These are phyloP conservation scores for Electrophaes corylata DNA, from an alignment of 2,888 invertebrate genomes.

Conservation along the genomic window DNA sequence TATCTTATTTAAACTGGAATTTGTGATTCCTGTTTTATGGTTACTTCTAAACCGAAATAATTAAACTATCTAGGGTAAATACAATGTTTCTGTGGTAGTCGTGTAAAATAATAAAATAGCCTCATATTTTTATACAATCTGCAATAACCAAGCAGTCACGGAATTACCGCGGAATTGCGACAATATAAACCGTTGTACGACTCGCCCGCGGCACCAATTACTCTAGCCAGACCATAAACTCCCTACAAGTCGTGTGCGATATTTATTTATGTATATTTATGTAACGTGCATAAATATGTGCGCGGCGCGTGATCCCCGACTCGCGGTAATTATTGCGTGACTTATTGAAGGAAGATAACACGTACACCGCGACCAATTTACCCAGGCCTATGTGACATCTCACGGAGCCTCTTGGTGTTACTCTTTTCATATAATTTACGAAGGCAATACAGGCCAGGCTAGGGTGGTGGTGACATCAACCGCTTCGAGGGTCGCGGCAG, in stretches of 20 bases:
- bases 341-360: conserved; percentile 82
- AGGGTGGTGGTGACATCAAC: conserved; percentile 56
- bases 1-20: too few relatives aligned
- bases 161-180: conserved; percentile 43
- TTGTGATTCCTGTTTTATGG: too few relatives aligned
- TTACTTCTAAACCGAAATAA: too few relatives aligned
- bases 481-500: conserved; percentile 70
- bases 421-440: conserved; percentile 22
- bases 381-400: conserved; percentile 47
- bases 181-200: conserved; percentile 43
- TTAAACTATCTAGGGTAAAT: neutral
- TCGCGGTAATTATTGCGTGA: conserved; percentile 82
- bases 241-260: conserved; percentile 65
- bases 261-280: conserved; percentile 73
- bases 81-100: conserved; percentile 5
- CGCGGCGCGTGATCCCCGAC: conserved; percentile 71
- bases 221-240: conserved; percentile 57
- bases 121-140: conserved; percentile 23
- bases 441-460: conserved; percentile 47
- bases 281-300: conserved; percentile 75
- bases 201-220: conserved; percentile 60
- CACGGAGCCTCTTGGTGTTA: conserved; percentile 17
- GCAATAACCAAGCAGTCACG: conserved; percentile 41
- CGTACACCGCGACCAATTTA: conserved; percentile 65
- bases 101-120: conserved; percentile 16